A percentile compares a stretch with the other conserved stretches of the same genome.
phyloP scores from a whole-genome alignment of 1,140 invertebrate species.

The Tetramorium simillimum region DNA sequence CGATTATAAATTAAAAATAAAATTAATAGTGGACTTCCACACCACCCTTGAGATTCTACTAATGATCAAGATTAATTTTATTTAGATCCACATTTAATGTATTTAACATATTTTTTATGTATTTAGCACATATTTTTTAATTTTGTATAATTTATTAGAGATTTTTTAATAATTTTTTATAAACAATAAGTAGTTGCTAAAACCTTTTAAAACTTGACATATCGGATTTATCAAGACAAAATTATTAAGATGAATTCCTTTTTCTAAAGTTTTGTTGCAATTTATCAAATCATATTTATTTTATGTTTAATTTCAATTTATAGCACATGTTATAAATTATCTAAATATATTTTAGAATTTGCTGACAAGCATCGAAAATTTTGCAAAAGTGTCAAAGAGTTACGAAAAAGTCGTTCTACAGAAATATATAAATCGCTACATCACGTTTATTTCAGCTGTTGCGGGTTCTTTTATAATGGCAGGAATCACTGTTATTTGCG shows the following conservation, averaged over 20 bases:
- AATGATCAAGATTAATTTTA: too few relatives aligned
- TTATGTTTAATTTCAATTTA: not conserved
- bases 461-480: slow-evolving; percentile 23
- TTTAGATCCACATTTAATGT: too few relatives aligned
- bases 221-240: not conserved
- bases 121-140: too few relatives aligned
- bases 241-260: not conserved
- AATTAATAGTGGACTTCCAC: too few relatives aligned
- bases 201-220: not conserved
- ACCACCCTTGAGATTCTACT: too few relatives aligned
- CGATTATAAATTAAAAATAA: too few relatives aligned
- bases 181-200: not conserved
- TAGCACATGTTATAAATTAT: not conserved
- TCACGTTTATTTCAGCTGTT: slow-evolving; percentile 45
- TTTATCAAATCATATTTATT: not conserved
- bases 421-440: slow-evolving; percentile 68
- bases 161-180: not conserved
- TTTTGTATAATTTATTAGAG: not conserved
- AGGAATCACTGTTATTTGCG: slow-evolving; percentile 42
- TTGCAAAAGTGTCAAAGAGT: slow-evolving; percentile 27
- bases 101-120: too few relatives aligned
- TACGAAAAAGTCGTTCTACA: slow-evolving; percentile 53
- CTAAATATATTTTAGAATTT: slow-evolving; percentile 50
- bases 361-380: slow-evolving; percentile 44
- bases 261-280: not conserved